A percentile compares a stretch with the other conserved stretches of the same genome.
These are phyloP conservation scores for Platysteira castanea DNA, from an alignment of 2,113 vertebrate species.

Conservation along the genomic window DNA sequence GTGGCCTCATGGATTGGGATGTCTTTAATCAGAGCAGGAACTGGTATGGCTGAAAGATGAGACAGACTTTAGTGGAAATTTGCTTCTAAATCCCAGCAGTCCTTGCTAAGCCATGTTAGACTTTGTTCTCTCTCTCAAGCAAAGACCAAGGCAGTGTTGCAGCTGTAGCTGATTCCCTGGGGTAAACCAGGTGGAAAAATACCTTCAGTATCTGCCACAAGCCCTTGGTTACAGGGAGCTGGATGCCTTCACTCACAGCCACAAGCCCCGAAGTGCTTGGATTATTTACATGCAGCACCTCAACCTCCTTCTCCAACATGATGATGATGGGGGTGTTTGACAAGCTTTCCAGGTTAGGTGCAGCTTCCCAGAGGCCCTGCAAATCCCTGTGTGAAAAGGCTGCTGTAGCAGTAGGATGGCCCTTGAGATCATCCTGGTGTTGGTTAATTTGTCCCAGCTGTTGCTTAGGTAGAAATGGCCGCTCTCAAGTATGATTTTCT, in stretches of 20 bases:
- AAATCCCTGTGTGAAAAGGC: not conserved
- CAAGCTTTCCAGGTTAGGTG: not conserved
- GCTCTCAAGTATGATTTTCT: not conserved
- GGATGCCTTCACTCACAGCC: not conserved
- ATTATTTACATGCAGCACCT: not conserved
- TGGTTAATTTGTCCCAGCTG: not conserved
- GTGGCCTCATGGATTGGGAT: not conserved
- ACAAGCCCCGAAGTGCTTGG: not conserved
- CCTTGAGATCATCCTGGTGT: not conserved
- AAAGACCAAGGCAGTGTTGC: not conserved
- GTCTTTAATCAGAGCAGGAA: not conserved
- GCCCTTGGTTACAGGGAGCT: not conserved
- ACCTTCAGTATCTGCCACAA: not conserved
- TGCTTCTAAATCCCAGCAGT: not conserved
- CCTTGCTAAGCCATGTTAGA: not conserved
- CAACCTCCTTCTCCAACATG: rapidly evolving
- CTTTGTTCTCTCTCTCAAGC: not conserved
- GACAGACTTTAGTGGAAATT: not conserved
- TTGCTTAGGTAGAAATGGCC: not conserved
- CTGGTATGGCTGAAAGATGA: not conserved
- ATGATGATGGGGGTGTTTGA: not conserved
- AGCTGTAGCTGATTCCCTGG: not conserved
- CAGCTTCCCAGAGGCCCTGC: not conserved
- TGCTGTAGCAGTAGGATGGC: not conserved
- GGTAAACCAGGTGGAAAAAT: not conserved